Conservation (phyloP, 2,797 vertebrate species). For the Myotis pilosus region DNA sequence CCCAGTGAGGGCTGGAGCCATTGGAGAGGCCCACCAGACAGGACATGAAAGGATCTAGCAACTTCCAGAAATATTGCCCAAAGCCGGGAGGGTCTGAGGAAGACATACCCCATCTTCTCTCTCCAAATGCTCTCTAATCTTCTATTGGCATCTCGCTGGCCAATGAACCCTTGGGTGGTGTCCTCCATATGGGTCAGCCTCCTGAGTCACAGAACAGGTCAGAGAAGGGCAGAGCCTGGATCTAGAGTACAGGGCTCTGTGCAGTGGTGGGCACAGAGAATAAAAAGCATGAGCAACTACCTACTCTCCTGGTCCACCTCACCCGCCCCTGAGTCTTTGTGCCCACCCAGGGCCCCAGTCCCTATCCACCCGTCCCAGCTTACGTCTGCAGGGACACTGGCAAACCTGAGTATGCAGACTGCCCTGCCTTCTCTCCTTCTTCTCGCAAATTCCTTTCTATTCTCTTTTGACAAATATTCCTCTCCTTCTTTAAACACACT, state of each 20-base stretch:
- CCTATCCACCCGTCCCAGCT: not conserved
- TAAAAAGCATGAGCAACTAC: not conserved
- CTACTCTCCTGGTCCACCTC: not conserved
- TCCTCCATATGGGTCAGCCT: not conserved
- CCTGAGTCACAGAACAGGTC: no score
- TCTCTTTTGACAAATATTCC: not conserved
- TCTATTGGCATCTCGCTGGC: not conserved
- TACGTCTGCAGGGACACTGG: not conserved
- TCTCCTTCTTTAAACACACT: not conserved
- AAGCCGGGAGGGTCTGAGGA: not conserved
- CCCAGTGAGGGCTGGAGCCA: not conserved
- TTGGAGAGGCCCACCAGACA: not conserved
- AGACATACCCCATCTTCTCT: not conserved
- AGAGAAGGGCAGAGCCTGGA: not conserved
- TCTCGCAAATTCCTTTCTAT: not conserved
- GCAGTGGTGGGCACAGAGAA: not conserved
- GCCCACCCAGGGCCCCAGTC: fast-evolving
- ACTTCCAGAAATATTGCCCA: not conserved
- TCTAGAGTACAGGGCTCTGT: not conserved
- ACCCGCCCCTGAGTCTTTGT: not conserved
- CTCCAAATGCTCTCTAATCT: not conserved
- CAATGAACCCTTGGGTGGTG: not conserved
- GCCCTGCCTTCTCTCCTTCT: not conserved
- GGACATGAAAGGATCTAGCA: not conserved
- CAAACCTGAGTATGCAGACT: not conserved